Conservation (phyloP, 2,797 vertebrate species). For the Atherinosoma microstoma region DNA sequence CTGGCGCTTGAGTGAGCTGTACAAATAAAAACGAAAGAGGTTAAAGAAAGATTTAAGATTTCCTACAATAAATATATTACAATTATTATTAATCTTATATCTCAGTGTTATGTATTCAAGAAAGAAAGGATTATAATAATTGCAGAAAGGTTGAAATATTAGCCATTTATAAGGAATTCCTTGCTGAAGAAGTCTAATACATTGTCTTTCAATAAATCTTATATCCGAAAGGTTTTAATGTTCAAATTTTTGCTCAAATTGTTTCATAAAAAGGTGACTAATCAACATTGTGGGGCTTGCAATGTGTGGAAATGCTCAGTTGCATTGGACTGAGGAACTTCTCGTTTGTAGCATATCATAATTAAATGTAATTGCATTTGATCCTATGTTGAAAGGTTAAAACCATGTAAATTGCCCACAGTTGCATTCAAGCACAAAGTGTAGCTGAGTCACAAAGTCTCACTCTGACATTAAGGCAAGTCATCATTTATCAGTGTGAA, state of each 20-base stretch:
- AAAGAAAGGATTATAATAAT: neutral
- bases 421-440: constrained; percentile 30
- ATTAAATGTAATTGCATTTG: constrained; percentile 7
- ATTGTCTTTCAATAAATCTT: neutral
- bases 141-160: too few species aligned
- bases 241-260: neutral
- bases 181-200: neutral
- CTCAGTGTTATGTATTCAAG: neutral
- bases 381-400: constrained; percentile 18
- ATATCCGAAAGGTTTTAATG: too few species aligned
- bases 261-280: neutral
- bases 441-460: constrained; percentile 58
- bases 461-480: constrained; percentile 46
- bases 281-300: neutral
- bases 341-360: neutral
- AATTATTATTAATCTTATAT: neutral
- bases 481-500: constrained; percentile 50
- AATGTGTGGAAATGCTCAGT: neutral
- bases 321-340: neutral
- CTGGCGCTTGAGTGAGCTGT: neutral
- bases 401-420: constrained; percentile 13
- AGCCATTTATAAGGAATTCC: neutral
- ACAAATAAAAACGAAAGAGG: neutral
- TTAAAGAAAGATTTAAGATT: neutral
- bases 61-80: too few species aligned